phyloP scores from a whole-genome alignment of 1,140 invertebrate genomes.

The Platyura marginata region DNA sequence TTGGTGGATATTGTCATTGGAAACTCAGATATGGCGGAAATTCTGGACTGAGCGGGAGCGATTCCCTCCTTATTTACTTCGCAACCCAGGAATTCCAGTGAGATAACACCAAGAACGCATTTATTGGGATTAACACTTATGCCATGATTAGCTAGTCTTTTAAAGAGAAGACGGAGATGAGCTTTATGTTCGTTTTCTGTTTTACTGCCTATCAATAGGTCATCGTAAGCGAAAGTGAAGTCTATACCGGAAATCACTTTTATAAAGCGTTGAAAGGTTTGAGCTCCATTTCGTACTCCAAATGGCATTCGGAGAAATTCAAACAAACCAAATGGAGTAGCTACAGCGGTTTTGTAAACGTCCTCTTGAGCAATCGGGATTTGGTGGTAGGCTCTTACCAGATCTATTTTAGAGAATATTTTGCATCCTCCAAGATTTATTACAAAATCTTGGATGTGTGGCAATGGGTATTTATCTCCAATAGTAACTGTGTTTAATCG shows the following conservation, averaged over 20 bases:
- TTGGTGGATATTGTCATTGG: constrained; percentile 9
- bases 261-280: too few species aligned
- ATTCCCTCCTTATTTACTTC: constrained; percentile 9
- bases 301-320: too few species aligned
- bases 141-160: constrained; percentile 8
- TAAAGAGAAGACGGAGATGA: constrained; percentile 12
- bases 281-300: constrained; percentile 3
- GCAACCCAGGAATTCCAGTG: constrained; percentile 18
- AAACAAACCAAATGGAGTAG: too few species aligned
- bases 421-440: constrained; percentile 12
- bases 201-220: not conserved
- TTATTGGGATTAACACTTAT: constrained; percentile 15
- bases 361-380: constrained; percentile 17
- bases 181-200: constrained; percentile 9
- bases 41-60: constrained; percentile 10
- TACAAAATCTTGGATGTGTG: constrained; percentile 17
- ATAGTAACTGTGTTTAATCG: constrained; percentile 21
- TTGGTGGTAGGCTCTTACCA: constrained; percentile 27
- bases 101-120: constrained; percentile 9
- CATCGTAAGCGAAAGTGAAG: not conserved
- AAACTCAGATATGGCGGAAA: constrained; percentile 9
- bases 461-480: constrained; percentile 24
- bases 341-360: constrained; percentile 20
- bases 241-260: constrained; percentile 2
- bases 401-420: constrained; percentile 26